These are phyloP conservation scores for Acleris holmiana DNA, from an alignment of 2,888 invertebrate genomes.

Conservation along the genomic window DNA sequence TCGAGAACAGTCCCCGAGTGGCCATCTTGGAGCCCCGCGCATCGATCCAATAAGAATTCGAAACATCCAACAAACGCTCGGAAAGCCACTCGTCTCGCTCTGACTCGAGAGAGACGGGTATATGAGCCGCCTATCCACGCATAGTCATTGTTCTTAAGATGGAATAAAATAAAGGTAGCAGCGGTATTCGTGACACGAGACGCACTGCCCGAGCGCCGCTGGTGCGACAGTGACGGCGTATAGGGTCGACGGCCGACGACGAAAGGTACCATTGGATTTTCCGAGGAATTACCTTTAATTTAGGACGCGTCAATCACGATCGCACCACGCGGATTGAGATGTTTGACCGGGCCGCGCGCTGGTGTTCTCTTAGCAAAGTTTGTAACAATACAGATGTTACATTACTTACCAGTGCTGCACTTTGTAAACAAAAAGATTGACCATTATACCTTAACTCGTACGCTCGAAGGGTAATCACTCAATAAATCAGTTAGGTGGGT, in stretches of 20 bases:
- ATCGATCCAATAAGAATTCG: conserved; percentile 78
- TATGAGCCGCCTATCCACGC: conserved; percentile 70
- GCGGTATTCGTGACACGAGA: conserved; percentile 83
- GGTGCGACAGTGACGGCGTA: conserved; percentile 63
- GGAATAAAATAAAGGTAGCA: conserved; percentile 83
- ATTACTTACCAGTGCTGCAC: too few relatives aligned
- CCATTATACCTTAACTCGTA: too few relatives aligned
- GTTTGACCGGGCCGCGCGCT: background rate
- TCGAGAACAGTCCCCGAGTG: conserved; percentile 77
- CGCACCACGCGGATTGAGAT: conserved; percentile 40
- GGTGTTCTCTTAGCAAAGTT: too few relatives aligned
- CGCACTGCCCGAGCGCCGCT: conserved; percentile 56
- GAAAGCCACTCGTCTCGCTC: conserved; percentile 66
- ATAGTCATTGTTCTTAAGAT: conserved; percentile 83
- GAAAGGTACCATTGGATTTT: conserved; percentile 79
- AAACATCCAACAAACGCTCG: conserved; percentile 64
- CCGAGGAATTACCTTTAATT: conserved; percentile 72
- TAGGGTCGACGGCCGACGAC: conserved; percentile 81
- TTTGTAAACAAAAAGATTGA: too few relatives aligned
- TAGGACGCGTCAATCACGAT: conserved; percentile 65
- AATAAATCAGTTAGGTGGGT: too few relatives aligned
- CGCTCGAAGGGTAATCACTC: background rate
- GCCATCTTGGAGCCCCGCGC: conserved; percentile 76
- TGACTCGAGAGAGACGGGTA: conserved; percentile 67
- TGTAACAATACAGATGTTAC: too few relatives aligned